phyloP scores from a whole-genome alignment of 1,140 invertebrate genomes.

The Chlorops oryzae region DNA sequence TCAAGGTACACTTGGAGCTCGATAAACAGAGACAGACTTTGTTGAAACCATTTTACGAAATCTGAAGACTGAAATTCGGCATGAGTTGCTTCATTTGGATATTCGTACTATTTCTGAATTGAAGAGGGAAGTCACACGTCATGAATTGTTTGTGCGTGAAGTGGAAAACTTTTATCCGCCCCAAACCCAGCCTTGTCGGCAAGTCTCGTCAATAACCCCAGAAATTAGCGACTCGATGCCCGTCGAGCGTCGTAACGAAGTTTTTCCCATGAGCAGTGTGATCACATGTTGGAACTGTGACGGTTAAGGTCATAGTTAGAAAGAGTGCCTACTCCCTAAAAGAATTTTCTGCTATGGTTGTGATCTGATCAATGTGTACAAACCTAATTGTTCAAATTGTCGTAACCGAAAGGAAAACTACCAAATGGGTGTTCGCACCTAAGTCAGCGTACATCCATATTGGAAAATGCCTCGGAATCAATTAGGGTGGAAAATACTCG shows the following conservation, averaged over 20 bases:
- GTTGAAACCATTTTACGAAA: background rate
- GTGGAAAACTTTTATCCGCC: background rate
- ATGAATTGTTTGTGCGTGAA: background rate
- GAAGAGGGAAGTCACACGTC: background rate
- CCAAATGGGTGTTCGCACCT: background rate
- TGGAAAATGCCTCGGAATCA: background rate
- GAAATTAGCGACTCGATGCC: background rate
- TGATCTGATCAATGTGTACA: background rate
- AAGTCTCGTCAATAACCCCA: background rate
- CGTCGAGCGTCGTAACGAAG: background rate
- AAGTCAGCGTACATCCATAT: background rate
- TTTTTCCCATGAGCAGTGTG: background rate
- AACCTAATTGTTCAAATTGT: background rate
- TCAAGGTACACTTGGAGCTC: background rate
- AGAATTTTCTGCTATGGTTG: no score
- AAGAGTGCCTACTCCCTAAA: no score
- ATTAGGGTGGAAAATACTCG: background rate
- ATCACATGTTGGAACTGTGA: background rate
- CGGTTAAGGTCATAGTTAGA: background rate
- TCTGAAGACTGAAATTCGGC: background rate
- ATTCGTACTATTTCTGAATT: background rate
- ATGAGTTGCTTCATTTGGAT: background rate
- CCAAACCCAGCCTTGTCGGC: background rate
- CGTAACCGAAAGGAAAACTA: background rate
- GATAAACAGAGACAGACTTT: background rate